These are phyloP conservation scores for Orientallactaga bullata DNA, from an alignment of 2,113 vertebrate genomes.

Conservation along the genomic window DNA sequence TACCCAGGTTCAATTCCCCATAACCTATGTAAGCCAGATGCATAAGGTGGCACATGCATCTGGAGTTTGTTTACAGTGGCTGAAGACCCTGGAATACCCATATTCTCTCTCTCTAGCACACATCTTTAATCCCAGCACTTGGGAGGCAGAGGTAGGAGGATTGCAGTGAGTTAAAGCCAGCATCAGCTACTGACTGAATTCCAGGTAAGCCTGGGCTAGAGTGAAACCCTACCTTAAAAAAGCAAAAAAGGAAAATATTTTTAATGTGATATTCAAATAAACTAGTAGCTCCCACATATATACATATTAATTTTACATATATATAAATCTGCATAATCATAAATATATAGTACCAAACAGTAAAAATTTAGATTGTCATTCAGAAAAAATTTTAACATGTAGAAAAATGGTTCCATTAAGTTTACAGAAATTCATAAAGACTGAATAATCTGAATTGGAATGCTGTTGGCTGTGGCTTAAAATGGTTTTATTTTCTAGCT, in stretches of 20 bases:
- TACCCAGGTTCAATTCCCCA: too few species aligned
- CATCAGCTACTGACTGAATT: too few species aligned
- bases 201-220: too few species aligned
- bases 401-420: constrained; percentile 53
- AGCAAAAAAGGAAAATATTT: neutral
- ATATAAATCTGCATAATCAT: neutral
- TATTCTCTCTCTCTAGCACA: too few species aligned
- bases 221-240: too few species aligned
- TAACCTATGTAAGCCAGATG: too few species aligned
- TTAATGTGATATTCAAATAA: constrained; percentile 54
- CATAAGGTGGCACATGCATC: too few species aligned
- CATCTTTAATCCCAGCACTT: too few species aligned
- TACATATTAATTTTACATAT: neutral
- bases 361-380: constrained; percentile 46
- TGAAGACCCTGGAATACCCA: too few species aligned
- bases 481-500: constrained; percentile 46
- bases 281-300: constrained; percentile 17
- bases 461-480: neutral
- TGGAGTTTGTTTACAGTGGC: too few species aligned
- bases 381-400: constrained; percentile 27
- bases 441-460: neutral
- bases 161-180: too few species aligned
- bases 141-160: too few species aligned
- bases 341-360: constrained; percentile 38
- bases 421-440: constrained; percentile 46